Evolutionary conservation across 2,113 vertebrate species (phyloP).

Genomic region (Lepus europaeus): DNA sequence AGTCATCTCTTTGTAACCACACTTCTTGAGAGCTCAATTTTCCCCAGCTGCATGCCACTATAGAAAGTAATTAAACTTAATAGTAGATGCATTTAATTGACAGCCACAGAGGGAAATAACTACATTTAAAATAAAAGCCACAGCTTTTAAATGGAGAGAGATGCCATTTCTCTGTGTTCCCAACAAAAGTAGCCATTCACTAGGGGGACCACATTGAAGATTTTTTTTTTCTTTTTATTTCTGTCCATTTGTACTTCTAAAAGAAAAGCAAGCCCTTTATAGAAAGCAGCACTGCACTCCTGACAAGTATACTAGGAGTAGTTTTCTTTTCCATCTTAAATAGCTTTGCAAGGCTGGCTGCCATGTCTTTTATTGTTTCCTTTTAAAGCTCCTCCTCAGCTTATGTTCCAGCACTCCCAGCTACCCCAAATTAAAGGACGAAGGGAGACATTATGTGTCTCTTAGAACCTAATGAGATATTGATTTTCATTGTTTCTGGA

Average conservation of each 20-base stretch:
- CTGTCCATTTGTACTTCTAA: not conserved
- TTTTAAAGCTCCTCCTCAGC: not conserved
- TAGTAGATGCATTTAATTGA: constrained; percentile 54
- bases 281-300: not conserved
- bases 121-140: constrained; percentile 62
- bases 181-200: not conserved
- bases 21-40: constrained; percentile 9
- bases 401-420: not conserved
- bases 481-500: constrained; percentile 45
- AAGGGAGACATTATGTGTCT: constrained; percentile 24
- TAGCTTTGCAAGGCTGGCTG: not conserved
- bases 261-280: not conserved
- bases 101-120: constrained; percentile 47
- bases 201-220: not conserved
- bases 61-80: constrained; percentile 71
- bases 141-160: constrained; percentile 50
- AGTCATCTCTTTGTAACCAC: constrained; percentile 1
- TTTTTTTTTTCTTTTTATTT: not conserved
- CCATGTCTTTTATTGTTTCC: not conserved
- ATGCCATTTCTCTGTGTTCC: not conserved
- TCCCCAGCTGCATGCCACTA: constrained; percentile 58
- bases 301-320: too few species aligned
- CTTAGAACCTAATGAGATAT: constrained; percentile 54
- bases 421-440: constrained; percentile 35
- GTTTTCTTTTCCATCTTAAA: not conserved